Base-by-base conservation (phyloP, 2,113 vertebrate species). In the Catharus bicknelli region DNA sequence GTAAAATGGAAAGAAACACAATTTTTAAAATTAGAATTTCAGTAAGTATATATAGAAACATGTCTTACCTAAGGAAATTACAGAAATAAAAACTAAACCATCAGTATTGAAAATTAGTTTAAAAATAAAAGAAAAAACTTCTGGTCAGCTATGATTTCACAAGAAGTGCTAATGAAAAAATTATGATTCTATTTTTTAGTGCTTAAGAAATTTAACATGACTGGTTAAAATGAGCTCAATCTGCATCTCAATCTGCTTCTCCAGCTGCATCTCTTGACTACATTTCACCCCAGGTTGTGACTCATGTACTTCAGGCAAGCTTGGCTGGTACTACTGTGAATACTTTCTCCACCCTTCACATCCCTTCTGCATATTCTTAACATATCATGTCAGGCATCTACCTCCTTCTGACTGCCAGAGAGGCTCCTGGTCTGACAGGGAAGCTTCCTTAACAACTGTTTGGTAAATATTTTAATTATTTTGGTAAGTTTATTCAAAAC, bases 331-430 rank as follows among this genome's bases (percentile, higher is more conserved):
- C 18, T 45, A 2, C 7, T 29, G 32, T 38, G 8, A 26, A 32
- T 13, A 13, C 14, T 22, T 72, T 42, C 50, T 43, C 26, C 11
- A 17, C 7, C 16, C 6, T 27, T 58, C 21, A 16, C 72, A 27
- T 8, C 4, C 5, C 38, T 51, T 51, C 32, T 58, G 43, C 26
- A 51, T 13, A 19, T 38, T 25, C 27, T 6, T 16, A n/a, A n/a
- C 5, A 9, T 16, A 29, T 8, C 0, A 0, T 12, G 18, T 29
- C 27, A 66, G 22, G 26, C 0, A 0, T 32, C 66, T 26, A 10
- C 13, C 16, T 20, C n/a, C 34, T 38, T 22, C 34, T 38, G 10
- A 25, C 36, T 38, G n/a, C 13, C 68, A 53, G 38, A 81, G 53
- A 54, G 20, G 30, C 29, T 48, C 1, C 1, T 30, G 2, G 25